Base-by-base conservation (phyloP, 2,113 vertebrate genomes). In the Mesoclemmys tuberculata region DNA sequence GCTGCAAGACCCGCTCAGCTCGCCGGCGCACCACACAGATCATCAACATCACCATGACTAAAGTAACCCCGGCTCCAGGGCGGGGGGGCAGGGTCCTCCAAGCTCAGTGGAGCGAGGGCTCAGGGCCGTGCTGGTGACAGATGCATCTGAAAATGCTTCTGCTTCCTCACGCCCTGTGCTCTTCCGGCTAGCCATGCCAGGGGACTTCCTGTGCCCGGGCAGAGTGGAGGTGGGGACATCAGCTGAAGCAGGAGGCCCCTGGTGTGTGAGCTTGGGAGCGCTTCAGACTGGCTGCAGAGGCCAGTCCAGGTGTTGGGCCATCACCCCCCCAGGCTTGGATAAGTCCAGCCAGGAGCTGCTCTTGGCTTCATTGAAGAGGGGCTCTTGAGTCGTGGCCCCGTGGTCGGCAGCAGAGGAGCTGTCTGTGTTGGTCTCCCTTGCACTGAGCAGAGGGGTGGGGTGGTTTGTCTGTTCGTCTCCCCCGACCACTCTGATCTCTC, bases 31-130 rank as follows among this genome's bases (percentile, higher is more conserved):
- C 99, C 78, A 98, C 98, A 0, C 99, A 99, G 88, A 98, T 99
- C 96, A 98, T 99, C 98, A 98, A 99, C 97, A 99, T 99, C 96
- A 99, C 98, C 86, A 97, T 99, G 99, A 99, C 98, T 13, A 99
- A 99, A 98, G 99, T 99, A 97, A 96, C 93, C 80, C 8, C 3
- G 71, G 46, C 46, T 31, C 46, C 0, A 26, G 5, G 82, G 84
- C 31, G 80, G 48, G 35, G 52, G 18, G 4, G 24, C 0, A 5
- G 6, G 38, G 19, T 21, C 26, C 16, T 8, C 26, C 2, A 19
- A 10, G 27, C 64, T 14, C n/a, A 5, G 3, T 27, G 5, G 77
- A 74, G 46, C 2, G 1, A 48, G 11, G 24, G 19, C 21, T 19
- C 10, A 31, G 58, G 24, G 31, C 35, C 14, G 5, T 10, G 24